Evolutionary conservation across 2,113 vertebrate genomes (phyloP), one percentile per base, ranked within the genome.

Genomic region (Varanus komodoensis): DNA sequence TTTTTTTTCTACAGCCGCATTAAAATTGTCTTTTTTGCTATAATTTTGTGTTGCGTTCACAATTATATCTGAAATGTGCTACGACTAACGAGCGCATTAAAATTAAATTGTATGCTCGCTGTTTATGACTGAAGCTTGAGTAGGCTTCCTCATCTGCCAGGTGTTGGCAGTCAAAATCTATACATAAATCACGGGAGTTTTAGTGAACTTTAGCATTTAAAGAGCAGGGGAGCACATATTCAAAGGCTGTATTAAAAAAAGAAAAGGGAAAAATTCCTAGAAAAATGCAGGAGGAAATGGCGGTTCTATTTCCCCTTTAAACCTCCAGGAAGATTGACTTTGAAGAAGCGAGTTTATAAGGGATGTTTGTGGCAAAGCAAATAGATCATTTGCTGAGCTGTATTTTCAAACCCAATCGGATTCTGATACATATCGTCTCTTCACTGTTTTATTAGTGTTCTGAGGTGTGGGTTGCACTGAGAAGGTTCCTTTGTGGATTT

Each of bases 1-100:
- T 89, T 89, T 69, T 99, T 99, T 99, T 99, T 99, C 98, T 99
- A 99, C 98, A 98, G 98, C 98, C 98, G 98, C 98, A 99, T 99
- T 99, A 99, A 99, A 99, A 99, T 98, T 96, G 98, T 98, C 98
- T 99, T 99, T 90, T 98, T 99, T 98, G 98, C 99, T 99, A 98
- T 98, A 98, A 98, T 97, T 97, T 97, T 97, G 97, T 97, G 97
- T 98, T 96, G 96, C 96, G 93, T 98, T 98, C 97, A 97, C 97
- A 97, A 97, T 98, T 97, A 97, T 97, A 96, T 97, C 97, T 97
- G 96, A 96, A 97, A 97, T 97, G 97, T 98, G 97, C 97, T 97
- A 97, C 97, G 96, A 96, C 97, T 98, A 98, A 98, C 97, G 97
- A 98, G 98, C 97, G 97, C 98, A 98, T 98, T 98, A 98, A 97